phyloP scores from a whole-genome alignment of 2,113 vertebrate genomes.

The Sylvietta virens region DNA sequence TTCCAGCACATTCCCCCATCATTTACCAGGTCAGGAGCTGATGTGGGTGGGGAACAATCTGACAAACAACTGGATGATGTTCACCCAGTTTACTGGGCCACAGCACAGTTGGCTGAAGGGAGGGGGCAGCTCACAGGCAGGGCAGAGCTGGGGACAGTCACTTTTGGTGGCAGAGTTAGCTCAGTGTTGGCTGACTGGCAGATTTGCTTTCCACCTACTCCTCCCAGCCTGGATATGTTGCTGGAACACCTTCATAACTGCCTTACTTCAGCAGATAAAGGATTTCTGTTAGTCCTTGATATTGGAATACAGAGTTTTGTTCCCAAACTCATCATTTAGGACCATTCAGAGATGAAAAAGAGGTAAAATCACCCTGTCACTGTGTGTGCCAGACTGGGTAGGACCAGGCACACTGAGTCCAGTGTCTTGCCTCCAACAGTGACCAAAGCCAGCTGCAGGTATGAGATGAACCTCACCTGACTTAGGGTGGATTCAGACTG shows the following conservation, averaged over 20 bases:
- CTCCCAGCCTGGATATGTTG: background rate
- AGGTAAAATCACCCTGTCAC: background rate
- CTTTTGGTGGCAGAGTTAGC: background rate
- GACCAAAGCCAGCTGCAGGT: background rate
- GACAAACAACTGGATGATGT: background rate
- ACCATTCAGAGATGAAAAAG: background rate
- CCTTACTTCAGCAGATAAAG: background rate
- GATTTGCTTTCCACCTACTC: background rate
- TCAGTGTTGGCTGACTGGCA: background rate
- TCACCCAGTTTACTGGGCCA: background rate
- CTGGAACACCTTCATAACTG: background rate
- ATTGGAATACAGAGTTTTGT: background rate
- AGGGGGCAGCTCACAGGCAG: background rate
- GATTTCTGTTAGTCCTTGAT: background rate
- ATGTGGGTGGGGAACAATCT: background rate
- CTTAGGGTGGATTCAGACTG: background rate
- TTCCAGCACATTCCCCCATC: background rate
- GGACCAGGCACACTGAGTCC: background rate
- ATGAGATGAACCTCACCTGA: background rate
- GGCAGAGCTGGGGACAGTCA: background rate
- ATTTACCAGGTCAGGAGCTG: background rate
- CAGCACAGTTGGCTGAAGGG: background rate
- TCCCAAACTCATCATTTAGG: background rate
- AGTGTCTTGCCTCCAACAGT: background rate
- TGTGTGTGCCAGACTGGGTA: background rate